Evolutionary conservation across 30 jellyfish, hydroid and myxozoan genomes (phyloP).

Genomic region (Mastigias papua): DNA sequence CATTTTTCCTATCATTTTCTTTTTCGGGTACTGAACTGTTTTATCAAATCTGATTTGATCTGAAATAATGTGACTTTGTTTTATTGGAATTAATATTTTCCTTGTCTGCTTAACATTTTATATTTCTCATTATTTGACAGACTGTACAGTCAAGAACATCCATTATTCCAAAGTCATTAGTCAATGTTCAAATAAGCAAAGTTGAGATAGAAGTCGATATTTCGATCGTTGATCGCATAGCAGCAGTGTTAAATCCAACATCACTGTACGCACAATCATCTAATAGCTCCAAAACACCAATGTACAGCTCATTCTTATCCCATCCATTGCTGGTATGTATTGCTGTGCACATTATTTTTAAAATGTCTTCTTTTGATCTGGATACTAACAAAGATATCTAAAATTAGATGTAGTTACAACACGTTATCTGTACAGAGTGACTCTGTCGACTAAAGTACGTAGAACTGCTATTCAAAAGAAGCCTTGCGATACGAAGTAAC

Average conservation of each 20-base stretch:
- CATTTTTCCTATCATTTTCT: no score
- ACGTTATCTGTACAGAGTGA: no score
- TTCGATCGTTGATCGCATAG: slow-evolving; percentile 89
- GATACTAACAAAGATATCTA: no score
- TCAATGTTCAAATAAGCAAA: slow-evolving; percentile 66
- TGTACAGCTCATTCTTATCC: slow-evolving; percentile 85
- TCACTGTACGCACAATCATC: slow-evolving; percentile 61
- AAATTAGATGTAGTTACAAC: no score
- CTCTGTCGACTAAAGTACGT: no score
- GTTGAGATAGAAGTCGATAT: slow-evolving; percentile 83
- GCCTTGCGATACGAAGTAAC: no score
- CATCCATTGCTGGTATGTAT: slow-evolving; percentile 72
- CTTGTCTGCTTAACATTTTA: background rate
- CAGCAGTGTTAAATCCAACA: slow-evolving; percentile 79
- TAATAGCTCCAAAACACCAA: slow-evolving; percentile 1
- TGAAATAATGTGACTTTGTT: background rate
- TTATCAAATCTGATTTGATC: background rate
- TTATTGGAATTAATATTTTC: background rate
- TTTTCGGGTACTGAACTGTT: no score
- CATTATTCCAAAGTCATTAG: slow-evolving; percentile 77
- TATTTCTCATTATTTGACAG: slow-evolving; percentile 23
- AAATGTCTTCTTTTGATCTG: background rate
- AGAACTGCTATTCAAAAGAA: no score
- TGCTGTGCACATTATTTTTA: background rate
- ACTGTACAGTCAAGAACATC: slow-evolving; percentile 94